Evolutionary conservation across 2,797 vertebrate genomes (phyloP), one percentile per base, ranked within the genome.

Genomic region (Alexandromys oeconomus): DNA sequence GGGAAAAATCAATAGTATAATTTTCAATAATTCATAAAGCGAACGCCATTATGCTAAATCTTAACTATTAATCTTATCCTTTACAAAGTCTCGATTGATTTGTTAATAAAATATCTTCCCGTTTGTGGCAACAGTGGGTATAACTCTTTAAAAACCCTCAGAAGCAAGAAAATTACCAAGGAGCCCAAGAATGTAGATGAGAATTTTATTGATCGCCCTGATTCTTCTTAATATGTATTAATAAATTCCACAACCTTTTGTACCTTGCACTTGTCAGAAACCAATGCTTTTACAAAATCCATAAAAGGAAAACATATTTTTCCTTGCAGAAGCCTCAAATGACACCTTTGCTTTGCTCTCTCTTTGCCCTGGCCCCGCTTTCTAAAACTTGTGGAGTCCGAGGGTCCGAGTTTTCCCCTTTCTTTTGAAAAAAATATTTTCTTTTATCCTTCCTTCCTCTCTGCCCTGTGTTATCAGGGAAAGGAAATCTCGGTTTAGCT

Each of bases 1-100:
- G 92, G 76, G 78, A 84, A 98, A 98, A 98, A 98, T 99, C 98
- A 98, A 98, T 98, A 98, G 98, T 97, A 98, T 98, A 98, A 98
- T 98, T 99, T 99, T 98, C 98, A 98, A 98, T 99, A 98, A 99
- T 98, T 99, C 98, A 98, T 98, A 99, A 98, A 98, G 96, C 90
- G 95, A 98, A 98, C 80, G 93, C 98, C 98, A 98, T 99, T 99
- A 98, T 98, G 98, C 98, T 98, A 98, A 98, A 98, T 98, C 98
- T 98, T 98, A 98, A 98, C 98, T 98, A 98, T 99, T 98, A 99
- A 99, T 99, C 98, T 99, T 99, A 98, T 98, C 98, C 98, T 98
- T 99, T 98, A 99, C 98, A 98, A 99, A 99, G 99, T 99, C 98
- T 98, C 98, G 98, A 99, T 99, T 99, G 98, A 99, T 99, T 99